These are phyloP conservation scores for Parasteatoda lunata DNA, from an alignment of 2,888 invertebrate genomes.

Conservation along the genomic window DNA sequence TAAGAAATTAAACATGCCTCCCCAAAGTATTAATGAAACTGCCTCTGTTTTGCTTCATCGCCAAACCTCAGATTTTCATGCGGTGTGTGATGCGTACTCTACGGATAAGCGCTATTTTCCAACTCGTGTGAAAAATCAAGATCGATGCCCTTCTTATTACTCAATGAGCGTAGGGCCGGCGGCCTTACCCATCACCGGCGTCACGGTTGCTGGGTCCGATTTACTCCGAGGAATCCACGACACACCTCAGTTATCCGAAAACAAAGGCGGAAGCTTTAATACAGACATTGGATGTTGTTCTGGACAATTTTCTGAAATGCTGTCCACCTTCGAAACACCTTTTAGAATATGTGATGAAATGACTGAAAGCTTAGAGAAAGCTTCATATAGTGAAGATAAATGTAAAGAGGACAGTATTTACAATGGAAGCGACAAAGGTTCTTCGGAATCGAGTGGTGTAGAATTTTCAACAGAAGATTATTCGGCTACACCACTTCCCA, in stretches of 20 bases:
- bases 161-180: slow-evolving; percentile 17
- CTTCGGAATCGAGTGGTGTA: neutral
- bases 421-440: no score
- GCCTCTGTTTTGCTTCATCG: neutral
- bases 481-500: neutral
- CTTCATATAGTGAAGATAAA: no score
- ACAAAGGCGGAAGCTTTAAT: slow-evolving; percentile 9
- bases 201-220: slow-evolving; percentile 46
- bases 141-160: slow-evolving; percentile 39
- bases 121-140: slow-evolving; percentile 39
- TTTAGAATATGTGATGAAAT: no score
- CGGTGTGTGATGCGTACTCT: neutral
- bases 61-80: neutral
- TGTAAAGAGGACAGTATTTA: no score
- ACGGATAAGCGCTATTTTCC: neutral
- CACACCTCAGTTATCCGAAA: slow-evolving; percentile 38
- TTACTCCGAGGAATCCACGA: slow-evolving; percentile 40
- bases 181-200: slow-evolving; percentile 20
- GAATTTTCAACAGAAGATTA: neutral
- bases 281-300: neutral
- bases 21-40: neutral
- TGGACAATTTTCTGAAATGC: slow-evolving; percentile 9
- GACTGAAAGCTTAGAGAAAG: no score
- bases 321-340: slow-evolving; percentile 14
- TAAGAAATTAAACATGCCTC: neutral